A percentile compares a stretch with the other conserved stretches of the same genome.
These are phyloP conservation scores for Ruditapes philippinarum DNA, from an alignment of 1,140 invertebrate genomes.

Conservation along the genomic window DNA sequence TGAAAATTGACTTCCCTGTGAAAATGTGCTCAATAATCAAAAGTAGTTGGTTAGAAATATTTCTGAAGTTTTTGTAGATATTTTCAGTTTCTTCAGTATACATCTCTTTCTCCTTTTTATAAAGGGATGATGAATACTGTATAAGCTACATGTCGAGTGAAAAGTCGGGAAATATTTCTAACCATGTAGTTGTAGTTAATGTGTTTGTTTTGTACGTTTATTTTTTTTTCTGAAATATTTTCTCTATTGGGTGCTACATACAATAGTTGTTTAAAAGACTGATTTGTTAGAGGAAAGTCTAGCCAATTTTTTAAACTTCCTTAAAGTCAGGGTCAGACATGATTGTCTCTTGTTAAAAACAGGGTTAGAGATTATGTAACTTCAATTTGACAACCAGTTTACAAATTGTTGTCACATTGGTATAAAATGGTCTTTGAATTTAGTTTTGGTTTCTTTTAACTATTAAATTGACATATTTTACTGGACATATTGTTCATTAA, in stretches of 20 bases:
- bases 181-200: background rate
- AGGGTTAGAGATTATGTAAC: too few relatives aligned
- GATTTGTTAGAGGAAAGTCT: background rate
- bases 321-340: background rate
- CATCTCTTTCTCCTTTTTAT: too few relatives aligned
- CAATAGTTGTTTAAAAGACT: background rate
- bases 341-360: background rate
- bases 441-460: too few relatives aligned
- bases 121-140: too few relatives aligned
- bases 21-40: slow-evolving; percentile 48
- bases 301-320: background rate
- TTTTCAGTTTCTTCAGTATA: too few relatives aligned
- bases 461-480: too few relatives aligned
- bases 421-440: too few relatives aligned
- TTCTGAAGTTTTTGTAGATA: background rate
- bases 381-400: too few relatives aligned
- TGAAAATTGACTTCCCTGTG: background rate
- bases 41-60: slow-evolving; percentile 7
- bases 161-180: background rate
- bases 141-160: too few relatives aligned
- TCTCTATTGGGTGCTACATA: slow-evolving; percentile 33
- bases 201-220: slow-evolving; percentile 7
- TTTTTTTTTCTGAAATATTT: background rate
- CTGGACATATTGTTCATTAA: too few relatives aligned
- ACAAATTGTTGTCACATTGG: too few relatives aligned